These are phyloP conservation scores for Therioaphis trifolii DNA, from an alignment of 2,888 invertebrate species.

Conservation along the genomic window DNA sequence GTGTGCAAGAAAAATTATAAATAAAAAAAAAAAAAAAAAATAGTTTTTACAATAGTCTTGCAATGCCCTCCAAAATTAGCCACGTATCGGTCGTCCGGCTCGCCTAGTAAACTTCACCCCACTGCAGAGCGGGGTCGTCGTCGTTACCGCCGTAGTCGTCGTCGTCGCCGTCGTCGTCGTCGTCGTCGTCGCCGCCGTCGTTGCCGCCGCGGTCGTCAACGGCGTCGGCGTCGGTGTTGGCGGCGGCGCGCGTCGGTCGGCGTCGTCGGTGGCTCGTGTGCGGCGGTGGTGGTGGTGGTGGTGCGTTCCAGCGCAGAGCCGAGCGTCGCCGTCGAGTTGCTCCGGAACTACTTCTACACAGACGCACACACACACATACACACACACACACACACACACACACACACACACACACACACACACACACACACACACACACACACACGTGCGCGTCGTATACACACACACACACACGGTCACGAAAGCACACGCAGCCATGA, in stretches of 20 bases:
- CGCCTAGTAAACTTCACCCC: constrained; percentile 55
- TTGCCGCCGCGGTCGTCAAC: neutral
- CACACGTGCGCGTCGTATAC: too few species aligned
- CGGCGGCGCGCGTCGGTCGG: constrained; percentile 53
- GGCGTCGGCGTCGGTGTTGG: constrained; percentile 24
- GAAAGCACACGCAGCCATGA: too few species aligned
- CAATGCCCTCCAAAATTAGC: constrained; percentile 54
- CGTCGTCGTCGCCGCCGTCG: neutral
- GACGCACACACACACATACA: neutral
- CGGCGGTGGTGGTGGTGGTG: constrained; percentile 3
- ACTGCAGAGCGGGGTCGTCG: constrained; percentile 49
- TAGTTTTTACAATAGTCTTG: constrained; percentile 36
- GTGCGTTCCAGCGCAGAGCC: constrained; percentile 51
- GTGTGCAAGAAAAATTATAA: neutral
- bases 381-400: neutral
- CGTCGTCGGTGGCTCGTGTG: constrained; percentile 48
- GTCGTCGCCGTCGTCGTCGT: constrained; percentile 14
- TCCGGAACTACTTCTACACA: constrained; percentile 43
- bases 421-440: neutral
- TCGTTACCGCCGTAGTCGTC: neutral
- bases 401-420: neutral
- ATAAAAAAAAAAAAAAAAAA: constrained; percentile 38
- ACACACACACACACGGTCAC: neutral
- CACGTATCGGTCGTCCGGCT: constrained; percentile 54
- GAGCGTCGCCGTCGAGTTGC: constrained; percentile 61